These are phyloP conservation scores for Scaptomyza tumidula DNA, from an alignment of 2,888 invertebrate species.

Conservation along the genomic window DNA sequence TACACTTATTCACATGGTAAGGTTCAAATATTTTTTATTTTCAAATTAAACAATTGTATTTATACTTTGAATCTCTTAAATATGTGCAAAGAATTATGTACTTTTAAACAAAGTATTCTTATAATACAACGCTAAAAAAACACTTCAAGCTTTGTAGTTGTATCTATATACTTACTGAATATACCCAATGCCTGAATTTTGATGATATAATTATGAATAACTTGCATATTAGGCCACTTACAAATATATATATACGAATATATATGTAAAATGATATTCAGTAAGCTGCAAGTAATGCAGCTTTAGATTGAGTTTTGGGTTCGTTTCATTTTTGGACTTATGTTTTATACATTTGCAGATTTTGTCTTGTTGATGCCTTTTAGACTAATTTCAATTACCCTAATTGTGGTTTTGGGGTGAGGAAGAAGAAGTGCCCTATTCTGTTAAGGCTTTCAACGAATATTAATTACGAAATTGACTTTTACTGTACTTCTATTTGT, in stretches of 20 bases:
- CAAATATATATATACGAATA: too few relatives aligned
- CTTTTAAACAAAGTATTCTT: too few relatives aligned
- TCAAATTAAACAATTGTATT: too few relatives aligned
- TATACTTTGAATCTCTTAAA: too few relatives aligned
- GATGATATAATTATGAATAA: constrained; percentile 18
- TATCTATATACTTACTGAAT: neutral
- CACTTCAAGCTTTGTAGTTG: neutral
- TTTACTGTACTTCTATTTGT: constrained; percentile 7
- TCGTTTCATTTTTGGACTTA: constrained; percentile 1
- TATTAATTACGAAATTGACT: constrained; percentile 76
- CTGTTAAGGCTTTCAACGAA: constrained; percentile 36
- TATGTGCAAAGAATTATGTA: too few relatives aligned
- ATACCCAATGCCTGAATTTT: neutral
- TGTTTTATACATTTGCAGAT: constrained; percentile 13
- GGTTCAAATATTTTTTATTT: too few relatives aligned
- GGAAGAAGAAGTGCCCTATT: neutral
- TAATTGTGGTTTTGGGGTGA: constrained; percentile 20
- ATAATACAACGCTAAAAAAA: too few relatives aligned
- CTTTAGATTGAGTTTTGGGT: neutral
- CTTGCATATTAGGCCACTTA: constrained; percentile 10
- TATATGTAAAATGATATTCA: neutral
- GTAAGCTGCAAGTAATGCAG: neutral
- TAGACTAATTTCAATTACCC: constrained; percentile 54
- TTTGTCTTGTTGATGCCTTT: constrained; percentile 23
- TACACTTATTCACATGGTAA: neutral